phyloP scores from a whole-genome alignment of 2,888 invertebrate species.

The Alitta virens region DNA sequence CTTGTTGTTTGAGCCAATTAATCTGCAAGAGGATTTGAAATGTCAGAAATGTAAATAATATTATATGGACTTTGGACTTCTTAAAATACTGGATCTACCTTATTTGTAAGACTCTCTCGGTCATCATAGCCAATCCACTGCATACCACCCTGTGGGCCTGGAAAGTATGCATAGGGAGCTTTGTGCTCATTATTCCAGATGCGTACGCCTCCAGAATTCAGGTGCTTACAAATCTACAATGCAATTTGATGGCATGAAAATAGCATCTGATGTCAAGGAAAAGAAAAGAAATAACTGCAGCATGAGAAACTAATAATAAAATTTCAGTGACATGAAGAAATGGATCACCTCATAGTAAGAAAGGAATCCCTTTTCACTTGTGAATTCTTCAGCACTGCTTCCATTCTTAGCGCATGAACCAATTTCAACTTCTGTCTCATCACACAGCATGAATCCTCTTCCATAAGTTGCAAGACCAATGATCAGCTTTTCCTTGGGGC shows the following conservation, averaged over 20 bases:
- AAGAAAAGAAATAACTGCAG: no score
- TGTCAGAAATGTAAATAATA: background rate
- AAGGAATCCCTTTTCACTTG: constrained; percentile 38
- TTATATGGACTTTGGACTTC: constrained; percentile 2
- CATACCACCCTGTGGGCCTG: constrained; percentile 23
- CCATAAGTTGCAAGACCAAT: constrained; percentile 14
- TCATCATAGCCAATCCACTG: constrained; percentile 49
- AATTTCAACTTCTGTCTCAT: constrained; percentile 27
- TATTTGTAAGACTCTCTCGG: constrained; percentile 34
- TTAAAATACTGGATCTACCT: constrained; percentile 29
- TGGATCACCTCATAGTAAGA: constrained; percentile 44
- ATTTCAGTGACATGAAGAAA: no score
- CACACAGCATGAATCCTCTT: constrained; percentile 4
- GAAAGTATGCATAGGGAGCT: constrained; percentile 66
- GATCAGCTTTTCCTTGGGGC: constrained; percentile 9
- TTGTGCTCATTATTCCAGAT: constrained; percentile 53
- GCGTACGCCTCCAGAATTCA: constrained; percentile 30
- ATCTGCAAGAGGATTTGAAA: constrained; percentile 59
- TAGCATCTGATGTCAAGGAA: no score
- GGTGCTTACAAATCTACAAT: constrained; percentile 36
- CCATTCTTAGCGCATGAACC: constrained; percentile 33
- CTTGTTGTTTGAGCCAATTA: constrained; percentile 72
- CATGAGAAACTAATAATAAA: no score
- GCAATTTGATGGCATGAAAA: background rate
- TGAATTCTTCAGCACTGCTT: constrained; percentile 35